phyloP scores from a whole-genome alignment of 2,113 vertebrate genomes.

The Gallinago paraguaiae region DNA sequence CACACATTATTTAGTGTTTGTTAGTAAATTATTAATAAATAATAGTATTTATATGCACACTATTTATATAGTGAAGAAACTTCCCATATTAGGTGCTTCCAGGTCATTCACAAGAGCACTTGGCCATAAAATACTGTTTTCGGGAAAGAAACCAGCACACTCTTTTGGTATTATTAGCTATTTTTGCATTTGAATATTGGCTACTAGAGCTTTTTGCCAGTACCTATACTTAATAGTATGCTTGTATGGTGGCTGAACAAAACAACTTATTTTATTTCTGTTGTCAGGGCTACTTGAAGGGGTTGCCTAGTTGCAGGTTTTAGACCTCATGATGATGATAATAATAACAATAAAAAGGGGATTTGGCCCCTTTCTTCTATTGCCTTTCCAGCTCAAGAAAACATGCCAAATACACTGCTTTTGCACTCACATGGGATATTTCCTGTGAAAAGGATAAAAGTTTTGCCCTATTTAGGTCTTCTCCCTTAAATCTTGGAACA shows the following conservation, averaged over 20 bases:
- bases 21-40: no score
- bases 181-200: constrained; percentile 20
- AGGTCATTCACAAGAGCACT: neutral
- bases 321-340: neutral
- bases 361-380: constrained; percentile 21
- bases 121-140: neutral
- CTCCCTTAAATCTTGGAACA: constrained; percentile 16
- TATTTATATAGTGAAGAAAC: neutral
- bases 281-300: constrained; percentile 54
- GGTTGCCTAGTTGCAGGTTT: constrained; percentile 62
- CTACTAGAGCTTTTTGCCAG: neutral
- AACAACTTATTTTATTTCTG: constrained; percentile 39
- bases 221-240: neutral
- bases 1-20: neutral
- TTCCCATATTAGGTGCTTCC: neutral
- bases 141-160: neutral
- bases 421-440: neutral
- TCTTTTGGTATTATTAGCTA: neutral
- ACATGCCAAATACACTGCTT: neutral
- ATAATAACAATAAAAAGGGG: neutral
- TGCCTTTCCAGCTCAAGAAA: neutral
- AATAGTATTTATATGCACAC: neutral
- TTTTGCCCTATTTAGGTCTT: neutral
- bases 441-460: neutral
- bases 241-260: neutral